Percentiles rank a stretch among this genome's conserved stretches.
Conservation (phyloP, 2,113 vertebrate species). For the Pseudorectes ferrugineus region DNA sequence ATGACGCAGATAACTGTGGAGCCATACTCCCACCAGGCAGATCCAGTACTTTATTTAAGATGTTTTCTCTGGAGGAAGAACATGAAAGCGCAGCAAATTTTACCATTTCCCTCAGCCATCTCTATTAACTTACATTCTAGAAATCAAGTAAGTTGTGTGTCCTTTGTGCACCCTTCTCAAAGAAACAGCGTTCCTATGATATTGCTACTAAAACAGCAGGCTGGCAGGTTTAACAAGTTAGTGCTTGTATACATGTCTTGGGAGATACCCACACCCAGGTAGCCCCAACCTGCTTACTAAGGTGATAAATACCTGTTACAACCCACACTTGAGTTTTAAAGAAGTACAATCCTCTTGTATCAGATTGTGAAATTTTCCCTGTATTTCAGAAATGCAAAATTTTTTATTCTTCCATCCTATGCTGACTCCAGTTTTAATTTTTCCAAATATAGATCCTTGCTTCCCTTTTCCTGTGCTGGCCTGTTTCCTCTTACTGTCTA, state of each 20-base stretch:
- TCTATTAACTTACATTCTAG: neutral
- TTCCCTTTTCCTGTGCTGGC: neutral
- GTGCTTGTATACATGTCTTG: neutral
- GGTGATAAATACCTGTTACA: constrained; percentile 46
- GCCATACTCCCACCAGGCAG: neutral
- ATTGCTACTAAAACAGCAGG: constrained; percentile 35
- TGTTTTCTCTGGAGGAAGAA: constrained; percentile 25
- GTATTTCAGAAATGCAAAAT: neutral
- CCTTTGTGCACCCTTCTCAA: constrained; percentile 35
- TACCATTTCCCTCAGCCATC: neutral
- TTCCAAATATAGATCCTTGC: neutral
- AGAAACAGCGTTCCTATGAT: constrained; percentile 38
- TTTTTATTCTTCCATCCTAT: neutral
- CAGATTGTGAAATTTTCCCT: neutral
- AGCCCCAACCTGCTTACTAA: constrained; percentile 33
- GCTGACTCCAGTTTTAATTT: neutral
- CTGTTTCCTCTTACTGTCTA: neutral
- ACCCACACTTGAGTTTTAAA: constrained; percentile 27
- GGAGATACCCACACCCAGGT: constrained; percentile 53
- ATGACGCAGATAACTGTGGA: constrained; percentile 5
- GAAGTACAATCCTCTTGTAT: neutral
- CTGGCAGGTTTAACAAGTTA: constrained; percentile 53
- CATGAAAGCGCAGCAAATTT: neutral
- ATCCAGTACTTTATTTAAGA: constrained; percentile 7
- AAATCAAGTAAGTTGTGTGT: constrained; percentile 11